A percentile compares a stretch with the other conserved stretches of the same genome.
These are phyloP conservation scores for Cuculus canorus DNA, from an alignment of 2,797 vertebrate species.

Conservation along the genomic window DNA sequence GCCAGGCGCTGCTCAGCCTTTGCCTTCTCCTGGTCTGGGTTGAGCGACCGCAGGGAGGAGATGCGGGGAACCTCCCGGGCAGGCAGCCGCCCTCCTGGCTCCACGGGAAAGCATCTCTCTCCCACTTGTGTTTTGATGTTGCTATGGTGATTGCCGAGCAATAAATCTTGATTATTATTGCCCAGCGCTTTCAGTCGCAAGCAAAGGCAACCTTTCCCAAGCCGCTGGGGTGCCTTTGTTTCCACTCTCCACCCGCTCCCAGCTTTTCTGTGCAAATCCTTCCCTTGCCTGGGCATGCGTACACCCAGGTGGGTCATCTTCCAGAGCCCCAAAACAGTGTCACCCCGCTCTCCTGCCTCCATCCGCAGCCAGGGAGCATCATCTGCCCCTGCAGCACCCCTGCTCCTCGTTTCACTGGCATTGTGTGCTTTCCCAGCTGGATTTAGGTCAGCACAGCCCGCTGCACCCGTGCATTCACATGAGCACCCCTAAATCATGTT, in stretches of 20 bases:
- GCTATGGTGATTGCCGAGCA: slow-evolving; percentile 77
- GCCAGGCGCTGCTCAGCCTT: not conserved
- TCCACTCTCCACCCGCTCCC: not conserved
- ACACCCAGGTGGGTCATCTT: accelerated
- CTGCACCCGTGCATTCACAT: accelerated
- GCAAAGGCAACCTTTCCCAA: slow-evolving; percentile 45
- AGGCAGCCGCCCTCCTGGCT: not conserved
- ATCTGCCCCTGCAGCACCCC: not conserved
- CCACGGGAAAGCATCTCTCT: slow-evolving; percentile 52
- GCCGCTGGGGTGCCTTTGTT: slow-evolving; percentile 25
- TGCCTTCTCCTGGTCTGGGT: not conserved
- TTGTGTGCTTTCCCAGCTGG: not conserved
- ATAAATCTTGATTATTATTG: slow-evolving; percentile 76
- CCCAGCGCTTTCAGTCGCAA: slow-evolving; percentile 59
- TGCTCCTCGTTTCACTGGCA: accelerated
- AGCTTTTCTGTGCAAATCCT: not conserved
- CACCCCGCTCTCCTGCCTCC: not conserved
- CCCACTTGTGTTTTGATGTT: slow-evolving; percentile 77
- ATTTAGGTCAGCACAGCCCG: not conserved
- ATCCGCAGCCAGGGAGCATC: accelerated
- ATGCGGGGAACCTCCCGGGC: not conserved
- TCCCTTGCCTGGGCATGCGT: not conserved
- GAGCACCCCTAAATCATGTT: not conserved
- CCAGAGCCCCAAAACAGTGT: not conserved
- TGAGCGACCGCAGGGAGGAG: not conserved